Evolutionary conservation across 2,888 invertebrate species (phyloP).

Genomic region (Melipona bicolor): DNA sequence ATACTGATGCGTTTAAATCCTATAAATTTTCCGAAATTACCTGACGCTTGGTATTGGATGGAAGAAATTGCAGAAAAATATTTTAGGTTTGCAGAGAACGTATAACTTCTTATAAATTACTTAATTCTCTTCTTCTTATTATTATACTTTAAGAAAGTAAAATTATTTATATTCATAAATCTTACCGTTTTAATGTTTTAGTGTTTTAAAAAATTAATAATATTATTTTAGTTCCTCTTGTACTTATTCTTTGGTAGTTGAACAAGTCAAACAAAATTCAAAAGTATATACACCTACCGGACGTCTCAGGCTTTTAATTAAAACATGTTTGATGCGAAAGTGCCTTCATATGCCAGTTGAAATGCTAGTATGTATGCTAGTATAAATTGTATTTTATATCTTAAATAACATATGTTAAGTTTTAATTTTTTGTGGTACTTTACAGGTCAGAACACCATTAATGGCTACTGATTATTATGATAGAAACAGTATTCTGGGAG

Average conservation of each 20-base stretch:
- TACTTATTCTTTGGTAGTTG: constrained; percentile 84
- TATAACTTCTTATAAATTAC: neutral
- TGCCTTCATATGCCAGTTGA: constrained; percentile 86
- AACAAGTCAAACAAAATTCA: constrained; percentile 82
- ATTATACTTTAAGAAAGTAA: constrained; percentile 1
- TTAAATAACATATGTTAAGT: neutral
- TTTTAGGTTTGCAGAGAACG: constrained; percentile 66
- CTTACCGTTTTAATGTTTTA: neutral
- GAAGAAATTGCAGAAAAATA: constrained; percentile 83
- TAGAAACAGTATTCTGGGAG: constrained; percentile 85
- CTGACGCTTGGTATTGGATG: constrained; percentile 86
- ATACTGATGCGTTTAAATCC: constrained; percentile 83
- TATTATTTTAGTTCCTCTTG: constrained; percentile 73
- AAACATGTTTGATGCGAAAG: constrained; percentile 85
- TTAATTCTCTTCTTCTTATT: neutral
- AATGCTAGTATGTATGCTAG: constrained; percentile 83
- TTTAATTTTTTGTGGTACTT: neutral
- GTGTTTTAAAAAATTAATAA: constrained; percentile 8
- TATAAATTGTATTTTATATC: constrained; percentile 4
- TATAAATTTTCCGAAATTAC: constrained; percentile 83
- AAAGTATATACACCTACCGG: constrained; percentile 84
- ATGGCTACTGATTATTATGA: constrained; percentile 80
- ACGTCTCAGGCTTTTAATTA: constrained; percentile 85
- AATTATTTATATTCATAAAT: constrained; percentile 6
- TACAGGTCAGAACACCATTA: constrained; percentile 75